A percentile compares a stretch with the other conserved stretches of the same genome.
These are phyloP conservation scores for Todiramphus chloris DNA, from an alignment of 2,113 vertebrate genomes.

Conservation along the genomic window DNA sequence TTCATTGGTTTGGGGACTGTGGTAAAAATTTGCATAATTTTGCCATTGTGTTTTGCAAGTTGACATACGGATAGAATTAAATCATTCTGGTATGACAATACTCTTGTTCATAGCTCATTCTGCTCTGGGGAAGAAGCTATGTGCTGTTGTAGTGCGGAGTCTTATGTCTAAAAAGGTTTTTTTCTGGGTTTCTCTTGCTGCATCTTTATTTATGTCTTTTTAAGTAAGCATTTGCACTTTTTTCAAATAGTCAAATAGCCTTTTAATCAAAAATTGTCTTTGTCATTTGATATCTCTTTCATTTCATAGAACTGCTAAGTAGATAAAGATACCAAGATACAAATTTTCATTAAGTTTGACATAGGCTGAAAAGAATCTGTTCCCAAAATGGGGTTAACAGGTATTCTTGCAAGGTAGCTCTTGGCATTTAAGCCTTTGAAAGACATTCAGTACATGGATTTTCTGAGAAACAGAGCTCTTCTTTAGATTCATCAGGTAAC, in stretches of 20 bases:
- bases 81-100: rapidly evolving
- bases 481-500: background rate
- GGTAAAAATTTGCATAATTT: background rate
- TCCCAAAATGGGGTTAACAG: background rate
- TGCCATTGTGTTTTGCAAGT: background rate
- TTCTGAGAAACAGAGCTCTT: background rate
- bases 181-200: background rate
- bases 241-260: background rate
- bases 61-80: background rate
- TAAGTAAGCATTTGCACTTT: background rate
- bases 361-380: background rate
- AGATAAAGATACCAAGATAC: background rate
- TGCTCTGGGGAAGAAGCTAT: background rate
- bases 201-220: background rate
- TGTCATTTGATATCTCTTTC: background rate
- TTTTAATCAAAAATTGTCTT: background rate
- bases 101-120: rapidly evolving
- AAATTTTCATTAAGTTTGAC: background rate
- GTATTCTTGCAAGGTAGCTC: background rate
- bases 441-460: background rate
- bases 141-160: rapidly evolving
- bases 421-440: background rate
- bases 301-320: background rate
- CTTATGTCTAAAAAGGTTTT: background rate
- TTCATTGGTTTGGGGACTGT: background rate